Percentiles rank a stretch among this genome's conserved stretches.
These are phyloP conservation scores for Coenobita brevimanus DNA, from an alignment of 1,140 invertebrate species.

Conservation along the genomic window DNA sequence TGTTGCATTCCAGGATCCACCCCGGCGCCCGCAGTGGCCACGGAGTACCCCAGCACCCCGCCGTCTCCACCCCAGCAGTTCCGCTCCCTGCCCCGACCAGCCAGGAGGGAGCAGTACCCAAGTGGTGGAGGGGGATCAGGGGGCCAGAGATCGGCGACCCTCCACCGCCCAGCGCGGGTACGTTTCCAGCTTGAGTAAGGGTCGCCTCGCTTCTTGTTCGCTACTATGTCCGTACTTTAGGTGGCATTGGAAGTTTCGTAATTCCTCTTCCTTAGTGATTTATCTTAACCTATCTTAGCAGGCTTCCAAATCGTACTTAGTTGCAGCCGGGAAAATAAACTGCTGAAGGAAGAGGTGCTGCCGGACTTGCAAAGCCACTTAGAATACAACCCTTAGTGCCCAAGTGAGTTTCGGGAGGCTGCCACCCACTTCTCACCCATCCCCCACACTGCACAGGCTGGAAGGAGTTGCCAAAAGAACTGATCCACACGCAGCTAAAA, in stretches of 20 bases:
- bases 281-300: no score
- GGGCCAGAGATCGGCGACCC: conserved; percentile 62
- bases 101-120: conserved; percentile 64
- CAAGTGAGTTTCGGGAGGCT: background rate
- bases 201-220: conserved; percentile 69
- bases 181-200: conserved; percentile 70
- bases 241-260: no score
- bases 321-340: no score
- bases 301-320: no score
- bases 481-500: no score
- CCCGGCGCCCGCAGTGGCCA: background rate
- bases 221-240: no score
- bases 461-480: no score
- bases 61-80: conserved; percentile 69
- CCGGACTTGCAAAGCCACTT: no score
- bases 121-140: conserved; percentile 33
- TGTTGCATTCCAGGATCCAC: conserved; percentile 26
- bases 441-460: no score
- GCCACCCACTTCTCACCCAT: background rate
- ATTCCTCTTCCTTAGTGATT: no score
- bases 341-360: no score
- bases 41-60: conserved; percentile 67
- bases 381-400: no score
- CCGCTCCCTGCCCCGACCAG: conserved; percentile 64
- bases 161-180: conserved; percentile 69